Percentiles rank a stretch among this genome's conserved stretches.
Evolutionary conservation across 35 echinoderm and acorn worm genomes (phyloP).

Genomic region (Chiridota heheva): DNA sequence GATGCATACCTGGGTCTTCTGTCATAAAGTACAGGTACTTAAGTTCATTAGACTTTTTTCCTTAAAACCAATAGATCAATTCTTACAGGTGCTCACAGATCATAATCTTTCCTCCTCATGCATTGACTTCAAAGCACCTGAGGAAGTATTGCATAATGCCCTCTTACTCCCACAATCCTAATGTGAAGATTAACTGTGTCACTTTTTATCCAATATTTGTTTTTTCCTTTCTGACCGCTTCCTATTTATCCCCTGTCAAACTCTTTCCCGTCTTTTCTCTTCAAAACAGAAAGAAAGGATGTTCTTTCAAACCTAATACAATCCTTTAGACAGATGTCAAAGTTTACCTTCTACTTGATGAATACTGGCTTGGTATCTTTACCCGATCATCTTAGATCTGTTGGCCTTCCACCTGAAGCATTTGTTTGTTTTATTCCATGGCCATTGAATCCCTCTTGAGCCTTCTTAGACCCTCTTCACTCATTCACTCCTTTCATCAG

Average conservation of each 20-base stretch:
- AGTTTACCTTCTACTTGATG: constrained; percentile 25
- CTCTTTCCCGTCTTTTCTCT: too few relatives aligned
- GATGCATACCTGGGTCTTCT: too few relatives aligned
- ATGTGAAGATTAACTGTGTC: neutral
- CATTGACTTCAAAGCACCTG: too few relatives aligned
- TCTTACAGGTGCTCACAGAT: neutral
- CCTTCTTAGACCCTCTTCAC: constrained; percentile 24
- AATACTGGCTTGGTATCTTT: neutral
- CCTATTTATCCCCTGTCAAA: too few relatives aligned
- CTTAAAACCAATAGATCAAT: neutral
- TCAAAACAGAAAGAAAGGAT: too few relatives aligned
- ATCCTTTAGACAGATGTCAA: constrained; percentile 15
- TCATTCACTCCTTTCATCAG: neutral
- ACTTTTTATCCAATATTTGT: constrained; percentile 36
- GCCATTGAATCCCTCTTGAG: constrained; percentile 26
- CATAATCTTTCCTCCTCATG: constrained; percentile 1
- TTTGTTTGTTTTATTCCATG: constrained; percentile 40
- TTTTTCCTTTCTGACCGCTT: constrained; percentile 40
- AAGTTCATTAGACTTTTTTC: constrained; percentile 46
- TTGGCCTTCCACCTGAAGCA: neutral
- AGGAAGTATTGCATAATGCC: constrained; percentile 38
- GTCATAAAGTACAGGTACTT: neutral
- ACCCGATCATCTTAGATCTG: constrained; percentile 21
- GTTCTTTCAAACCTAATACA: too few relatives aligned
- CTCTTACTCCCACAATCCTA: neutral